phyloP scores from a whole-genome alignment of 2,797 vertebrate species.

The Carduelis carduelis region DNA sequence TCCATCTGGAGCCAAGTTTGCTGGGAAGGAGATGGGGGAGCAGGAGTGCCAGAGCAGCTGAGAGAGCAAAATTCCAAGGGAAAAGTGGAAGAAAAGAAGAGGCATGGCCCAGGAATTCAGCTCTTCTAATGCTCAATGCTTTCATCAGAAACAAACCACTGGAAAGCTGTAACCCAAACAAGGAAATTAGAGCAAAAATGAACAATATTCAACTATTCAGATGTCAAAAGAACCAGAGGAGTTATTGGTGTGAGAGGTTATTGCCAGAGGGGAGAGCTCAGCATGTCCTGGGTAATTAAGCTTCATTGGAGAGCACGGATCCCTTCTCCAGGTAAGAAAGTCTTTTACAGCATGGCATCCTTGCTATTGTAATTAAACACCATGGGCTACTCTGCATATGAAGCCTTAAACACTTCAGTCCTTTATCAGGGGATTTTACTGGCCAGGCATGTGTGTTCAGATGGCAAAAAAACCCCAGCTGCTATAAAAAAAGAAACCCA shows the following conservation, averaged over 20 bases:
- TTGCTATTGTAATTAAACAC: slow-evolving; percentile 61
- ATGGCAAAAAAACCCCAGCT: neutral
- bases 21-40: slow-evolving; percentile 1
- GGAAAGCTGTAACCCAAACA: slow-evolving; percentile 1
- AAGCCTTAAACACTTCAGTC: slow-evolving; percentile 48
- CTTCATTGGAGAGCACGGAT: slow-evolving; percentile 40
- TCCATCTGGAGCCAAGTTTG: slow-evolving; percentile 32
- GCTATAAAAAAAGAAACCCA: slow-evolving; percentile 66
- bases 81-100: slow-evolving; percentile 4
- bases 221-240: slow-evolving; percentile 21
- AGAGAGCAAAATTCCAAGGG: neutral
- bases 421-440: slow-evolving; percentile 63
- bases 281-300: slow-evolving; percentile 55
- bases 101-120: slow-evolving; percentile 1
- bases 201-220: slow-evolving; percentile 43
- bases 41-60: neutral
- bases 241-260: slow-evolving; percentile 67
- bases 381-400: slow-evolving; percentile 47
- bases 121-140: neutral
- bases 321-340: slow-evolving; percentile 62
- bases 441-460: slow-evolving; percentile 46
- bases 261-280: slow-evolving; percentile 50
- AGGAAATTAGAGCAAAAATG: slow-evolving; percentile 55
- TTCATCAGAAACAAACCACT: slow-evolving; percentile 1
- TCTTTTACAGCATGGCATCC: slow-evolving; percentile 46